These are phyloP conservation scores for Amiota mariae DNA, from an alignment of 2,888 invertebrate species.

Conservation along the genomic window DNA sequence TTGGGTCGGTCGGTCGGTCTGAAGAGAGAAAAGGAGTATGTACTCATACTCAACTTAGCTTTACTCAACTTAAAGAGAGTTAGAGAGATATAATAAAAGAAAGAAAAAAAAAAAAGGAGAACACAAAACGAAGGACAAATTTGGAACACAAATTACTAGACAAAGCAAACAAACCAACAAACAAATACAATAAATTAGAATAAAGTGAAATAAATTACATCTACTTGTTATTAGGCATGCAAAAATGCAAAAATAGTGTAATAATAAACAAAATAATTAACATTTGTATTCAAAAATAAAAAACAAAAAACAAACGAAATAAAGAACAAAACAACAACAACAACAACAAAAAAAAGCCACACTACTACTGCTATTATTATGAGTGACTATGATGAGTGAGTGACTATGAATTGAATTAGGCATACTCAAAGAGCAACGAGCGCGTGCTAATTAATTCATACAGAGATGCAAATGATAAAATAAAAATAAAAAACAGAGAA, in stretches of 20 bases:
- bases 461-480: slow-evolving; percentile 63
- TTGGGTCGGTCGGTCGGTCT: too few relatives aligned
- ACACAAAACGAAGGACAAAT: too few relatives aligned
- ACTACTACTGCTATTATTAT: slow-evolving; percentile 33
- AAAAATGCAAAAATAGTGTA: slow-evolving; percentile 30
- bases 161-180: too few relatives aligned
- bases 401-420: slow-evolving; percentile 9
- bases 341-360: slow-evolving; percentile 36
- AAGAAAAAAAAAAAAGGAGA: too few relatives aligned
- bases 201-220: slow-evolving; percentile 11
- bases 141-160: too few relatives aligned
- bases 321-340: slow-evolving; percentile 34
- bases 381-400: background rate
- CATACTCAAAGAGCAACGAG: slow-evolving; percentile 47
- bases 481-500: slow-evolving; percentile 16
- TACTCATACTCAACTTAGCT: too few relatives aligned
- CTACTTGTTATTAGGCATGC: background rate
- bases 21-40: background rate
- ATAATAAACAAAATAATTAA: slow-evolving; percentile 37
- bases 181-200: too few relatives aligned
- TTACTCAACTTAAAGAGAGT: slow-evolving; percentile 41
- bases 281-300: slow-evolving; percentile 48
- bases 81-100: slow-evolving; percentile 51
- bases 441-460: slow-evolving; percentile 56
- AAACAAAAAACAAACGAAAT: slow-evolving; percentile 39